Percentiles rank a stretch among this genome's conserved stretches.
These are phyloP conservation scores for Drosophila arawakana DNA, from an alignment of 1,140 invertebrate genomes.

Conservation along the genomic window DNA sequence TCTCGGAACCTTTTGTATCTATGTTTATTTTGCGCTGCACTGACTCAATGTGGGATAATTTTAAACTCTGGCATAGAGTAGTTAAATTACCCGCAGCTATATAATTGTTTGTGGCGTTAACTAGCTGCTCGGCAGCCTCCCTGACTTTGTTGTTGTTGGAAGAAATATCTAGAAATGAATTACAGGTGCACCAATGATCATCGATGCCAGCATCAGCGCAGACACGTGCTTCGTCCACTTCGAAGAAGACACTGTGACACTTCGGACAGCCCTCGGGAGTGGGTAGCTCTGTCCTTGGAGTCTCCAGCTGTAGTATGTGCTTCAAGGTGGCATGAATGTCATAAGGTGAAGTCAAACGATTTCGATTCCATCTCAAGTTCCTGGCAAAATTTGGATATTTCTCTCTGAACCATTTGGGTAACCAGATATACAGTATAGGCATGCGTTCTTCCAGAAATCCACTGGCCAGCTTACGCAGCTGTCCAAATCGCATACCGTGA, in stretches of 20 bases:
- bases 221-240: conserved; percentile 87
- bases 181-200: conserved; percentile 92
- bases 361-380: conserved; percentile 89
- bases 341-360: conserved; percentile 91
- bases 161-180: conserved; percentile 69
- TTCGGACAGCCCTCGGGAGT: conserved; percentile 85
- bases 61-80: conserved; percentile 33
- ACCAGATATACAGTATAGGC: conserved; percentile 91
- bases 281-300: conserved; percentile 35
- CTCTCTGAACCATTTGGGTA: conserved; percentile 90
- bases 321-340: conserved; percentile 90
- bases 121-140: conserved; percentile 64
- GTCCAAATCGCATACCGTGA: conserved; percentile 95
- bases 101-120: conserved; percentile 84
- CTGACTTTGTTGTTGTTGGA: conserved; percentile 35
- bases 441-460: conserved; percentile 95
- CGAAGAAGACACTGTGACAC: conserved; percentile 89
- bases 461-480: conserved; percentile 87
- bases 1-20: not conserved
- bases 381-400: conserved; percentile 87
- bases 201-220: conserved; percentile 89
- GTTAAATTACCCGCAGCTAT: conserved; percentile 41
- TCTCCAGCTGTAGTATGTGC: conserved; percentile 83
- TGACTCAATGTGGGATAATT: conserved; percentile 32
- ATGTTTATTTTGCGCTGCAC: conserved; percentile 32